These are phyloP conservation scores for Hemibagrus wyckioides DNA, from an alignment of 2,113 vertebrate species.

Conservation along the genomic window DNA sequence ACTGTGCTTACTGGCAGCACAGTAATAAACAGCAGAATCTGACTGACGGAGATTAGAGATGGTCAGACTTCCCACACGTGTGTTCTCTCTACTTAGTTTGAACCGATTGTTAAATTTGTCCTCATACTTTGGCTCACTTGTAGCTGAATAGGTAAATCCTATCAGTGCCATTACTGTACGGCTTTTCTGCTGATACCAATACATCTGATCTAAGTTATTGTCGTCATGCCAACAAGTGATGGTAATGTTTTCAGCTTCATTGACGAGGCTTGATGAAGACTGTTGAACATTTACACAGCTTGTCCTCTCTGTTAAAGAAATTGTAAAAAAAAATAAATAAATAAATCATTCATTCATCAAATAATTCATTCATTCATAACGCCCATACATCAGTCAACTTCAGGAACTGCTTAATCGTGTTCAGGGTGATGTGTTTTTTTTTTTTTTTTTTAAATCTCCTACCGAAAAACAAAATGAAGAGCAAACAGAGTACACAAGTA, in stretches of 20 bases:
- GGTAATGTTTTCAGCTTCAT: neutral
- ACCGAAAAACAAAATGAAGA: neutral
- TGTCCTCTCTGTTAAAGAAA: neutral
- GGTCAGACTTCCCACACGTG: slow-evolving; percentile 43
- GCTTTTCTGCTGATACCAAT: slow-evolving; percentile 56
- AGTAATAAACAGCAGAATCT: slow-evolving; percentile 70
- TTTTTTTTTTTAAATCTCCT: neutral
- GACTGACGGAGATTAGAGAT: slow-evolving; percentile 23
- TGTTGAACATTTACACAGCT: slow-evolving; percentile 49
- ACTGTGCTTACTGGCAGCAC: slow-evolving; percentile 67
- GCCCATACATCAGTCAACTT: neutral
- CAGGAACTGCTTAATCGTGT: neutral
- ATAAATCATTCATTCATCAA: neutral
- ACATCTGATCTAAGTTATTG: fast-evolving
- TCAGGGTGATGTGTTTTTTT: too few relatives aligned
- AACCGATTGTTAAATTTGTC: slow-evolving; percentile 28
- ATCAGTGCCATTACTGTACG: neutral
- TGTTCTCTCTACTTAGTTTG: neutral
- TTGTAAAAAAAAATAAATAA: neutral
- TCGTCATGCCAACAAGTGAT: slow-evolving; percentile 63
- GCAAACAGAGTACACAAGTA: neutral
- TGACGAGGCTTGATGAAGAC: slow-evolving; percentile 34
- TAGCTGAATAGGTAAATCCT: neutral
- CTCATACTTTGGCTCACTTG: slow-evolving; percentile 35
- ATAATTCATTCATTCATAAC: neutral